Evolutionary conservation across 2,113 vertebrate species (phyloP), one percentile per base, ranked within the genome.

Genomic region (Trematomus loennbergii): DNA sequence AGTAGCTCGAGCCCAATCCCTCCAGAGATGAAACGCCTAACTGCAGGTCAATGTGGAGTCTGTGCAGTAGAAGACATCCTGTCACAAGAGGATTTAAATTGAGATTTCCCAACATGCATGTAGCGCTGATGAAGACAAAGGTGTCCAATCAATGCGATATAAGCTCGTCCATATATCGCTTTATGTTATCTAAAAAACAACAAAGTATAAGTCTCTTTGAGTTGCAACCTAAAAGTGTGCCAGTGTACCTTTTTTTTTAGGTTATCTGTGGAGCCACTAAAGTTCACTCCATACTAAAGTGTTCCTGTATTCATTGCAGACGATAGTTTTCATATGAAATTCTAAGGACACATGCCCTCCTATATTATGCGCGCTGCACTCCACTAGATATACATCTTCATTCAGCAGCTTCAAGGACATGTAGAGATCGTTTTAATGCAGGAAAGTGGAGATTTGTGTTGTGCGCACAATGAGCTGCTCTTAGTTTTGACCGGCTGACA

Each of bases 401-500:
- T 73, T 71, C 63, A 48, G 55, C 15, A 2, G 40, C 52, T 81
- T 69, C 61, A 80, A 70, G 58, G 81, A 33, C 46, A 65, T 67
- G 43, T 55, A 5, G 62, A 22, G 65, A 58, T 54, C 13, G 7
- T n/a, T 45, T 53, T 18, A 22, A 12, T 9, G 59, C 4, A 57
- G 62, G 61, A 48, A 29, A 29, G 0, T 61, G 63, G 36, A 5
- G 50, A 87, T 64, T 52, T 52, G 13, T 10, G 43, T 73, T 20
- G 55, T 50, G 45, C 13, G 46, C 52, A 50, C 70, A 77, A 80
- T 16, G 5, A 84, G 46, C 76, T 15, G 36, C 48, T 70, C 25
- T 49, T 10, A 20, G 54, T 63, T 82, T 33, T 43, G 79, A 84
- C 87, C 13, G 4, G 72, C 55, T 88, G 74, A 84, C 72, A 58